Base-by-base conservation (phyloP, 2,797 vertebrate genomes). In the Artibeus lituratus region DNA sequence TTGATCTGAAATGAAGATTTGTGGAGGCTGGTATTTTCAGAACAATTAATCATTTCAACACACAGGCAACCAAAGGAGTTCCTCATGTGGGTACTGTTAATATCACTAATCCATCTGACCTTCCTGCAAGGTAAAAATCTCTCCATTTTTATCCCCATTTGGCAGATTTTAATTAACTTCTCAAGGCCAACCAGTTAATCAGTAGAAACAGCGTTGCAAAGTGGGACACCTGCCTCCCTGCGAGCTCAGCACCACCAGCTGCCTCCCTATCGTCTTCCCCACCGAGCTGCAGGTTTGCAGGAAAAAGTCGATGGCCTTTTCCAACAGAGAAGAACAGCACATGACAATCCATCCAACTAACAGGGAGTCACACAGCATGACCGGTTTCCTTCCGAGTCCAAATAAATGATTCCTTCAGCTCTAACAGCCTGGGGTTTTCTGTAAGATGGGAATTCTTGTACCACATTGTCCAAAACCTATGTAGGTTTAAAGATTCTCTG, bases 161-260 rank as follows among this genome's bases (percentile, higher is more conserved):
- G 97, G 95, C 95, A 97, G 91, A 97, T 97, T 97, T 98, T 98
- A 97, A 98, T 98, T 98, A 98, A 97, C 89, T 98, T 97, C 94
- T 97, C 97, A 97, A 97, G 87, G 91, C 96, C 95, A 95, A 95
- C 77, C 82, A 94, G 97, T 96, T 97, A 97, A 96, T 97, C 96
- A 94, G 97, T 82, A 65, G 72, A 95, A 96, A 96, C 87, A 81
- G 89, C 91, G 87, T 96, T 59, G 94, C 95, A 96, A 98, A 96
- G 95, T 97, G 91, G 97, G 95, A 59, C 97, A 94, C 87, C 91
- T 55, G 57, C 67, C 90, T 96, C 74, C 70, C 86, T 49, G 39
- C 26, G 84, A 77, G 62, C 77, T 95, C 84, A 67, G 15, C 93
- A 86, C 74, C 42, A 0, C 89, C 83, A 94, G 49, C 22, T 55